Evolutionary conservation across 1,140 invertebrate genomes (phyloP), one percentile per base, ranked within the genome.

Genomic region (Holcopasites calliopsidis): DNA sequence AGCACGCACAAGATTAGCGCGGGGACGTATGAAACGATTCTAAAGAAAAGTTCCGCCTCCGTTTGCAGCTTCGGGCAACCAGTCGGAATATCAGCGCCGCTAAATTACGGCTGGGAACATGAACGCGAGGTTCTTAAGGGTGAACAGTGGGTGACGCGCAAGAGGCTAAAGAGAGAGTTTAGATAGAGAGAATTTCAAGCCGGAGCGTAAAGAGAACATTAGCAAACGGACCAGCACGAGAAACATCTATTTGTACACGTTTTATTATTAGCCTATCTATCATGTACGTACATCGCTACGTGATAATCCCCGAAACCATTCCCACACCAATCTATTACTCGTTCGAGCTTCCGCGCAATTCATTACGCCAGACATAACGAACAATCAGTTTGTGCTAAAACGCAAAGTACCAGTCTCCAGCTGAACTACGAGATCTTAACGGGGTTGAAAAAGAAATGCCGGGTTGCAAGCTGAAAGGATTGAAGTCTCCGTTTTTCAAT

Each of bases 111-210:
- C 31, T 49, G 11, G 47, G 44, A 49, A 49, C 35, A 49, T 35
- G 28, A 23, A 23, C n/a, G 31, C 44, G 28, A 50, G 44, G n/a
- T 65, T 65, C 62, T 65, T 50, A 49, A 50, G 44, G 31, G 44
- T 13, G 44, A 49, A 49, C 62, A 65, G 62, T 65, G 44, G 44
- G 28, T 50, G 62, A 49, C 62, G 44, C 47, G 26, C 10, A 23
- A 42, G 62, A 49, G n/a, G 16, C 61, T 64, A 64, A 64, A 65
- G 61, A 65, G 61, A 49, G 62, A 65, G 62, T 65, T 65, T 49
- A 65, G 44, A 65, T 50, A 65, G 62, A 50, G n/a, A n/a, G 62
- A 65, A 65, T 65, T 65, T 65, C 40, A 47, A 64, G 61, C 62
- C 38, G 40, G 31, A 33, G 31, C 23, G 42, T 65, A 65, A 49